Base-by-base conservation (phyloP, 2,797 vertebrate genomes). In the Diceros bicornis region DNA sequence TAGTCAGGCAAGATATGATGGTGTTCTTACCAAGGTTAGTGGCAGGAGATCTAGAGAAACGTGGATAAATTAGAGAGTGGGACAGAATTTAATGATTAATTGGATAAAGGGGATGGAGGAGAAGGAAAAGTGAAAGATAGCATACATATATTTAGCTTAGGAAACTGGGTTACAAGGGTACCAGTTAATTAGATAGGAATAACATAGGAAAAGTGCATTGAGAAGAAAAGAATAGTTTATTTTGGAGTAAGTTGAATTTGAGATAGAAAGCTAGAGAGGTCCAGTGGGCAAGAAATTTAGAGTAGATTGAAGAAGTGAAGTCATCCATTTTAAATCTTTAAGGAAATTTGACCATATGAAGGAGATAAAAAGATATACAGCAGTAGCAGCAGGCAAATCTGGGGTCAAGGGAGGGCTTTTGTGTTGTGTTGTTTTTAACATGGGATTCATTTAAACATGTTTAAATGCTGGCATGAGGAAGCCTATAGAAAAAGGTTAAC, bases 391-490 rank as follows among this genome's bases (percentile, higher is more conserved):
- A 41, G n/a, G 37, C 9, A 4, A 78, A 50, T 72, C n/a, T 87
- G 59, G 55, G 72, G n/a, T 61, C 3, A 37, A n/a, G 57, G 25
- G 34, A 71, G 23, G 69, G 18, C 44, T 66, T 96, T 74, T 74
- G 11, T 90, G 55, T 87, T 41, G n/a, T 23, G 69, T 91, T 85
- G 47, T 83, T 78, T 92, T 94, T 17, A 71, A 69, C 32, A 29
- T 92, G 69, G 17, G 12, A 69, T 90, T 86, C 17, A 55, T 72
- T 77, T 86, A 68, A 71, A 34, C 34, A 27, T 94, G 18, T 72
- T 89, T 89, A 96, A 66, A 86, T 94, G 55, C 68, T 87, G 57
- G 68, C 78, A 11, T 29, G 14, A 82, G 37, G 47, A 94, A 92
- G 12, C 2, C 8, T 47, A 29, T 41, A 74, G 85, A 95, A 50